Base-by-base conservation (phyloP, 2,888 invertebrate genomes). In the Oxycera nigricornis region DNA sequence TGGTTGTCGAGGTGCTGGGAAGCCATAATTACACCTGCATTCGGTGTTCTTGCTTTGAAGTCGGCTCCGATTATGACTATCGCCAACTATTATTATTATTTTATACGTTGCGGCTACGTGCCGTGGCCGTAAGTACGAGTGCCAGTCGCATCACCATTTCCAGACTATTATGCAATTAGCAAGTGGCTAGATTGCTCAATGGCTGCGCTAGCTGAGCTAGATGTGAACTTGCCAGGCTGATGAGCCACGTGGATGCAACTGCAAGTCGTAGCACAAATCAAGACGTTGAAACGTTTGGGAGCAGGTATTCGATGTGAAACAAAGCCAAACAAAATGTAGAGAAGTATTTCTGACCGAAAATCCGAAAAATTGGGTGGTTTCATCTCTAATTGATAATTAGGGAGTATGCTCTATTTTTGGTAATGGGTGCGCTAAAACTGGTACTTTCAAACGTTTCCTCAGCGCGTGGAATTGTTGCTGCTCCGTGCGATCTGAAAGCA, bases 11-110 rank as follows among this genome's bases (percentile, higher is more conserved):
- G 2, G 35, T 24, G 65, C 39, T 24, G 65, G 24, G 9, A 22
- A 11, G 65, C 65, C 65, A n/a, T 65, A 65, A 65, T 65, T 65
- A 65, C 41, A 65, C 65, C 65, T 65, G 65, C 65, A 65, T 20
- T 39, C 65, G 65, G 41, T 41, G 24, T 39, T 26, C 24, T 65
- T 41, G 65, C 65, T 65, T 65, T 65, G 65, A 65, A 65, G 65
- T 24, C 65, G 65, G 24, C 65, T 65, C 65, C n/a, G 20, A 65
- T 65, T 65, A 65, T 65, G 39, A 41, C 39, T 41, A 30, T 17
- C 22, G n/a, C n/a, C n/a, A n/a, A 41, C 24, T 39, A 65, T 65
- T 65, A 65, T 35, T 35, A 62, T 65, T 65, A 55, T 24, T 55
- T 24, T 55, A 55, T 22, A 46, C 55, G 20, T 55, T 55, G 55